Conservation (phyloP, 1,140 invertebrate genomes). For the Acromyrmex charruanus region DNA sequence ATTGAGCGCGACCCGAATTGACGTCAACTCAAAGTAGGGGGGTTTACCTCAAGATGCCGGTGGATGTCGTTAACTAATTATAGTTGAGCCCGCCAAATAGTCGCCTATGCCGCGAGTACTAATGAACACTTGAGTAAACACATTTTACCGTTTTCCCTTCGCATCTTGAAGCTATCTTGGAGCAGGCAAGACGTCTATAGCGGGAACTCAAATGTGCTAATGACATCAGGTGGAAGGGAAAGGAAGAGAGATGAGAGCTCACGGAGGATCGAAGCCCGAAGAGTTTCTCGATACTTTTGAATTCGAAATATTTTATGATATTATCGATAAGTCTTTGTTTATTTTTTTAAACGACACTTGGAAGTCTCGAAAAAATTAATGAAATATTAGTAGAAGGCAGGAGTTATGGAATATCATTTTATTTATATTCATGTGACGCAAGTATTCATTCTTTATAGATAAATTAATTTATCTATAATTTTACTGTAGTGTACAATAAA, state of each 20-base stretch:
- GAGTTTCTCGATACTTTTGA: not conserved
- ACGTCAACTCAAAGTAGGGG: not conserved
- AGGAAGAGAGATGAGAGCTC: conserved; percentile 11
- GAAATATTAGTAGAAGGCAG: not conserved
- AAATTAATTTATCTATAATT: no score
- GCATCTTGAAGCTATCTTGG: conserved; percentile 51
- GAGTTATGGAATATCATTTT: no score
- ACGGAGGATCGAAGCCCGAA: not conserved
- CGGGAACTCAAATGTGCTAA: conserved; percentile 52
- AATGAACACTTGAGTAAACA: conserved; percentile 65
- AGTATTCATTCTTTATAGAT: no score
- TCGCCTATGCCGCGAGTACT: conserved; percentile 49
- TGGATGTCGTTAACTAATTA: conserved; percentile 65
- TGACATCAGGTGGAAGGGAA: conserved; percentile 21
- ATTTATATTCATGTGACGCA: no score
- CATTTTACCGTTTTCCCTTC: conserved; percentile 63
- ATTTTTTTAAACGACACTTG: not conserved
- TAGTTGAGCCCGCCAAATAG: conserved; percentile 61
- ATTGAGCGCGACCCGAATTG: conserved; percentile 28
- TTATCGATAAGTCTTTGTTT: not conserved
- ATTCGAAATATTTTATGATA: not conserved
- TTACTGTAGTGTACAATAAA: no score
- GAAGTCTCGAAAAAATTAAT: not conserved
- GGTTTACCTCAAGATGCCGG: conserved; percentile 24
- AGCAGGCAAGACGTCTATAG: conserved; percentile 42